Percentiles rank a stretch among this genome's conserved stretches.
phyloP scores from a whole-genome alignment of 2,113 vertebrate genomes.

The Pandion haliaetus region DNA sequence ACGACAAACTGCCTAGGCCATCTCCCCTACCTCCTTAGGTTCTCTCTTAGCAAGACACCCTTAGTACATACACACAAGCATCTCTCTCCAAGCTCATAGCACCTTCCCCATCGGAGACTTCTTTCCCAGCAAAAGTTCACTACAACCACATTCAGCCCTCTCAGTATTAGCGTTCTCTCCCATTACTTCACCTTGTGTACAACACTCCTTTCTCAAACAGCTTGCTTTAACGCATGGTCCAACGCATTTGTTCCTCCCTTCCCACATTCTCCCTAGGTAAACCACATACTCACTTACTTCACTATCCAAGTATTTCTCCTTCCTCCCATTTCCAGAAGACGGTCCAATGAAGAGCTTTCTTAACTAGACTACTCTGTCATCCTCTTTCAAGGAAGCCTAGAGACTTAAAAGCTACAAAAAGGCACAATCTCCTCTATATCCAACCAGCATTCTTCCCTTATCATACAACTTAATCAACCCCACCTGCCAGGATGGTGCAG shows the following conservation, averaged over 20 bases:
- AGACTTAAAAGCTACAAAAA: background rate
- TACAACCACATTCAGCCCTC: background rate
- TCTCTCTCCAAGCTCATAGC: background rate
- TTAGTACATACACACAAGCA: background rate
- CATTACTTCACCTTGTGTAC: fast-evolving
- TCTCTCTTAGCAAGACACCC: background rate
- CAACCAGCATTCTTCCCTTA: background rate
- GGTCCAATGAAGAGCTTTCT: fast-evolving
- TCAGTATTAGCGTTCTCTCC: background rate
- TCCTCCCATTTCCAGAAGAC: background rate
- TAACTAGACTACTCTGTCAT: fast-evolving
- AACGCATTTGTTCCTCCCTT: background rate
- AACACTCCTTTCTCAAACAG: background rate
- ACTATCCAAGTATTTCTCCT: background rate
- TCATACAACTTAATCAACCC: background rate
- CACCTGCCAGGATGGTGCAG: background rate
- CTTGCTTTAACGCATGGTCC: background rate
- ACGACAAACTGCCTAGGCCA: background rate
- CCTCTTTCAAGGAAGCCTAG: background rate
- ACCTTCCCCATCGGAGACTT: background rate
- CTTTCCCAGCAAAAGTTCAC: background rate
- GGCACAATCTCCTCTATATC: fast-evolving
- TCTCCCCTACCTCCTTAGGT: background rate
- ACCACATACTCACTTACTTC: background rate
- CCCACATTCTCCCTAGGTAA: background rate